phyloP scores from a whole-genome alignment of 2,888 invertebrate species.

The Epinotia demarniana region DNA sequence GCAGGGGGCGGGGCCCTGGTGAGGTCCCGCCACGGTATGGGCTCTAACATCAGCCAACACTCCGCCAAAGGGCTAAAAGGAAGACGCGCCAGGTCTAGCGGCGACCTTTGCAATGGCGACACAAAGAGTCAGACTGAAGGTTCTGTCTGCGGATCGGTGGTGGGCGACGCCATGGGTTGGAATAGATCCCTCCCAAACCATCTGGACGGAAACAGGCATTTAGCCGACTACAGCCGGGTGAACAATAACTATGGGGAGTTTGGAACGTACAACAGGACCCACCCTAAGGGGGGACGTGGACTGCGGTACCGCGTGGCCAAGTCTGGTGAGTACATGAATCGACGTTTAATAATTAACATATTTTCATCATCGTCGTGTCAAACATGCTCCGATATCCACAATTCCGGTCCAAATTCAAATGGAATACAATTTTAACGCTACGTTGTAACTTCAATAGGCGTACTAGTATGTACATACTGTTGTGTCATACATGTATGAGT shows the following conservation, averaged over 20 bases:
- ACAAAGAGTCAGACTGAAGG: slow-evolving; percentile 79
- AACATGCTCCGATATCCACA: not conserved
- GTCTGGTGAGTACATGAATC: slow-evolving; percentile 69
- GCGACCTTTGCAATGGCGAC: slow-evolving; percentile 89
- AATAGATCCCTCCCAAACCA: slow-evolving; percentile 88
- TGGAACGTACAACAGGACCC: slow-evolving; percentile 74
- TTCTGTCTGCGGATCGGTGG: slow-evolving; percentile 81
- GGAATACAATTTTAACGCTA: slow-evolving; percentile 18
- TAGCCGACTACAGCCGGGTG: slow-evolving; percentile 82
- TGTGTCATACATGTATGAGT: not conserved
- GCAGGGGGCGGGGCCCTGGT: slow-evolving; percentile 76
- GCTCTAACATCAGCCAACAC: slow-evolving; percentile 91
- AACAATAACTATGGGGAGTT: slow-evolving; percentile 84
- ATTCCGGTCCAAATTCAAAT: slow-evolving; percentile 16
- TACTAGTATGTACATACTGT: too few species aligned
- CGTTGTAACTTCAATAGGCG: slow-evolving; percentile 11
- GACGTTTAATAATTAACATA: slow-evolving; percentile 26
- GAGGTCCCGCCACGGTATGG: slow-evolving; percentile 86
- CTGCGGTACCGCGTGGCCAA: slow-evolving; percentile 78
- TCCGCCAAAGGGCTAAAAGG: slow-evolving; percentile 89
- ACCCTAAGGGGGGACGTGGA: slow-evolving; percentile 78
- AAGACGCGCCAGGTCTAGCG: slow-evolving; percentile 89
- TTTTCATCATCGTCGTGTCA: slow-evolving; percentile 18
- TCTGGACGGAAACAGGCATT: slow-evolving; percentile 86
- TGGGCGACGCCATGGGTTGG: slow-evolving; percentile 82